These are phyloP conservation scores for Octopus sinensis DNA, from an alignment of 1,140 invertebrate species.

Conservation along the genomic window DNA sequence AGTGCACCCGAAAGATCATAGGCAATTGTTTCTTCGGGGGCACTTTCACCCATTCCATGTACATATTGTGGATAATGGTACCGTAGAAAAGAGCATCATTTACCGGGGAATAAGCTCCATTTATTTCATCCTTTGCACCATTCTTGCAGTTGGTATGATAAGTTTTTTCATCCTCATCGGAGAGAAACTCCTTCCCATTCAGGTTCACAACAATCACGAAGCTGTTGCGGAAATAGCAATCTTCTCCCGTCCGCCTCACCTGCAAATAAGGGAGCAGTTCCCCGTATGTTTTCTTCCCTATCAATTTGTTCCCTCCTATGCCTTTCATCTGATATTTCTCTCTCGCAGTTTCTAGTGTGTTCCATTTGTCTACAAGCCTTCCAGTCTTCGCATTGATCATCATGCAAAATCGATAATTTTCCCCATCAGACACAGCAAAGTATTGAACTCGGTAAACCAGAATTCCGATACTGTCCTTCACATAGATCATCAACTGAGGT, in stretches of 20 bases:
- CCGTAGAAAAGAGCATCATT: slow-evolving; percentile 33
- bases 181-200: slow-evolving; percentile 4
- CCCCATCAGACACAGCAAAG: background rate
- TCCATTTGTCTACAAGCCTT: slow-evolving; percentile 21
- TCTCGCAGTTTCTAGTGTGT: slow-evolving; percentile 22
- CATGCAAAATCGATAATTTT: slow-evolving; percentile 19
- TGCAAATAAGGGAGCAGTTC: slow-evolving; percentile 25
- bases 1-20: slow-evolving; percentile 31
- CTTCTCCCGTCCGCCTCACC: slow-evolving; percentile 14
- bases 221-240: slow-evolving; percentile 31
- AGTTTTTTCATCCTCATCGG: slow-evolving; percentile 19
- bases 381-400: slow-evolving; percentile 30
- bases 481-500: slow-evolving; percentile 7
- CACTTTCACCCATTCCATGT: slow-evolving; percentile 26
- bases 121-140: slow-evolving; percentile 25
- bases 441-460: slow-evolving; percentile 25
- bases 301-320: slow-evolving; percentile 33
- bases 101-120: slow-evolving; percentile 33
- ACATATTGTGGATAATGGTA: slow-evolving; percentile 27
- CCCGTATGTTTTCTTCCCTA: slow-evolving; percentile 32
- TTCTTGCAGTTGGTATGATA: slow-evolving; percentile 23
- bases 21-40: slow-evolving; percentile 17
- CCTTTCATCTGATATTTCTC: slow-evolving; percentile 21
- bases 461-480: background rate
- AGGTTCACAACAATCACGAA: slow-evolving; percentile 36